Evolutionary conservation across 2,113 vertebrate genomes (phyloP).

Genomic region (Nothocercus nigrocapillus): DNA sequence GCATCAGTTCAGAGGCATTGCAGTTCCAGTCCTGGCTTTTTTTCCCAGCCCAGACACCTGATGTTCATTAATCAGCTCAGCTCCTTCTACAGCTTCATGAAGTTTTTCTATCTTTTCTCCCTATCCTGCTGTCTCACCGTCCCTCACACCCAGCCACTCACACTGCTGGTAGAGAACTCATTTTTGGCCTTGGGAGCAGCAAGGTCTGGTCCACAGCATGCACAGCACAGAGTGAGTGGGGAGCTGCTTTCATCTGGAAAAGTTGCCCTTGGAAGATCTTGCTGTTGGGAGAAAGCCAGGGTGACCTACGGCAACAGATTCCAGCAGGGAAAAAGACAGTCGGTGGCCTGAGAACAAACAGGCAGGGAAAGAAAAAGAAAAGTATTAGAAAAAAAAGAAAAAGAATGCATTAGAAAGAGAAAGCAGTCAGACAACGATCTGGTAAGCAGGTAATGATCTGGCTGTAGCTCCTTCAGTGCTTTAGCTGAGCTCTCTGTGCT

Average conservation of each 20-base stretch:
- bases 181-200: slow-evolving; percentile 67
- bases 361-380: background rate
- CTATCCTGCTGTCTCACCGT: background rate
- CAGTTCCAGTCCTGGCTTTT: background rate
- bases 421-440: background rate
- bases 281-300: slow-evolving; percentile 65
- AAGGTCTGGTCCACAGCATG: slow-evolving; percentile 77
- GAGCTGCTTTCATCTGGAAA: slow-evolving; percentile 68
- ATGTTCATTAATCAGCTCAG: background rate
- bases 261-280: slow-evolving; percentile 75
- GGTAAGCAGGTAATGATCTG: background rate
- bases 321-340: background rate
- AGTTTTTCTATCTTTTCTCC: background rate
- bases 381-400: background rate
- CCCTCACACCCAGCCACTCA: background rate
- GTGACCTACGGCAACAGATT: slow-evolving; percentile 48
- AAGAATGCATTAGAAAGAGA: background rate
- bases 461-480: background rate
- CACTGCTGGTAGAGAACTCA: slow-evolving; percentile 61
- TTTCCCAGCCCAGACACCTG: background rate
- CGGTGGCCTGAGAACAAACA: background rate
- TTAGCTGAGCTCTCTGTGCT: background rate
- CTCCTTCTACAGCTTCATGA: background rate
- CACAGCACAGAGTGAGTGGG: slow-evolving; percentile 76
- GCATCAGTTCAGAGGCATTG: background rate